phyloP scores from a whole-genome alignment of 2,797 vertebrate genomes.

The Myripristis jacobus region DNA sequence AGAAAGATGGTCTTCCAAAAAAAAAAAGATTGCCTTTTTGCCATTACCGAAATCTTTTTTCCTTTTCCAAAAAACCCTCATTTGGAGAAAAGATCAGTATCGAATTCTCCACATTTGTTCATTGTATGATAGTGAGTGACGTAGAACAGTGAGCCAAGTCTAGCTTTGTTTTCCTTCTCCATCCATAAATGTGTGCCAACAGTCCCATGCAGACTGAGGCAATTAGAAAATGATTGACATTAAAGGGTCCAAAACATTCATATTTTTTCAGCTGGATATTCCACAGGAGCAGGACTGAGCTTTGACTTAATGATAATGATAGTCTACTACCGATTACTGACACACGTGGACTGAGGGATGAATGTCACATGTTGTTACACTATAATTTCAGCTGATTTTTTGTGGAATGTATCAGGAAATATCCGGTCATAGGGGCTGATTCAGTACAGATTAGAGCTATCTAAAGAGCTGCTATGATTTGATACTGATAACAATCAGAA shows the following conservation, averaged over 20 bases:
- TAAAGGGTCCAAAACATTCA: constrained; percentile 36
- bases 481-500: not conserved
- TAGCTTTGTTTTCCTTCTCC: constrained; percentile 41
- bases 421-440: not conserved
- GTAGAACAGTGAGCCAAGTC: not conserved
- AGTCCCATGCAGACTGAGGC: constrained; percentile 30
- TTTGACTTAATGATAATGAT: constrained; percentile 44
- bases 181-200: constrained; percentile 18
- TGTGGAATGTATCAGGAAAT: not conserved
- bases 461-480: constrained; percentile 2
- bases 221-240: constrained; percentile 62
- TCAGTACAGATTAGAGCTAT: not conserved
- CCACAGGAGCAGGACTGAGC: constrained; percentile 30
- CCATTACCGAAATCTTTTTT: constrained; percentile 5
- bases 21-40: constrained; percentile 7
- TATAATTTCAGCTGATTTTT: not conserved
- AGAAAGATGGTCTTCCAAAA: constrained; percentile 27
- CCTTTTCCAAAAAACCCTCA: not conserved
- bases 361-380: constrained; percentile 5
- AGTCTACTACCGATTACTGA: constrained; percentile 35
- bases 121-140: constrained; percentile 14
- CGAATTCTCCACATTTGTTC: constrained; percentile 14
- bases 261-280: constrained; percentile 49
- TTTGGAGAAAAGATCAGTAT: constrained; percentile 27
- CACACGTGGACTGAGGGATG: constrained; percentile 25